Conservation (phyloP, 1,140 invertebrate species). For the Helicorthomorpha holstii region DNA sequence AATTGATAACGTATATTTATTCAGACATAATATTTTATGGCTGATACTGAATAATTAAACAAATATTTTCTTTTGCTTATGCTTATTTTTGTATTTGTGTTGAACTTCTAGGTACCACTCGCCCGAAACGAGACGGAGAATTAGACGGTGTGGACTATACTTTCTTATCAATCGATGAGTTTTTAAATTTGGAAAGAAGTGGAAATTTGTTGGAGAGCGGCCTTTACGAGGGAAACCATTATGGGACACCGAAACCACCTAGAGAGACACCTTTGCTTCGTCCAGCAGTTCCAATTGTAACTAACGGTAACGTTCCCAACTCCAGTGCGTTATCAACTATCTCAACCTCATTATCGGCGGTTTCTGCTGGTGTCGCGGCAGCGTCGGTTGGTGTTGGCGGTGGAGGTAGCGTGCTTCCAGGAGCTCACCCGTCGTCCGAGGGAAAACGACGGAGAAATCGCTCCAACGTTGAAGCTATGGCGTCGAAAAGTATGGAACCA, state of each 20-base stretch:
- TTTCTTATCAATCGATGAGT: slow-evolving; percentile 40
- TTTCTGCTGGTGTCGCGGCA: slow-evolving; percentile 5
- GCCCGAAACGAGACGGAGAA: slow-evolving; percentile 38
- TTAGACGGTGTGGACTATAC: slow-evolving; percentile 47
- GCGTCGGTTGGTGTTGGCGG: slow-evolving; percentile 7
- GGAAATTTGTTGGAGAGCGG: slow-evolving; percentile 47
- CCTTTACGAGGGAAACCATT: slow-evolving; percentile 44
- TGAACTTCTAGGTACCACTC: slow-evolving; percentile 34
- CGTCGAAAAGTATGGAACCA: slow-evolving; percentile 23
- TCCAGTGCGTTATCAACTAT: slow-evolving; percentile 9
- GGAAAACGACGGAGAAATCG: slow-evolving; percentile 37
- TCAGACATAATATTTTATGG: too few species aligned
- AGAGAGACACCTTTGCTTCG: slow-evolving; percentile 21
- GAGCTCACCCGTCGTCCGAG: slow-evolving; percentile 35
- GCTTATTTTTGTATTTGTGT: neutral
- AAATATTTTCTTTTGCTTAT: neutral
- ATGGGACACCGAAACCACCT: slow-evolving; percentile 36
- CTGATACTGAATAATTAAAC: too few species aligned
- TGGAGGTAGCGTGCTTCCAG: slow-evolving; percentile 26
- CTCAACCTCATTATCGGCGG: too few species aligned
- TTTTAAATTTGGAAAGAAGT: slow-evolving; percentile 37
- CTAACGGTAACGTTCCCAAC: slow-evolving; percentile 12
- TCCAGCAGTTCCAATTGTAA: slow-evolving; percentile 11
- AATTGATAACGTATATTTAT: too few species aligned
- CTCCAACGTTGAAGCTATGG: slow-evolving; percentile 35